Conservation (phyloP, 2,797 vertebrate genomes). For the Anabacerthia variegaticeps region DNA sequence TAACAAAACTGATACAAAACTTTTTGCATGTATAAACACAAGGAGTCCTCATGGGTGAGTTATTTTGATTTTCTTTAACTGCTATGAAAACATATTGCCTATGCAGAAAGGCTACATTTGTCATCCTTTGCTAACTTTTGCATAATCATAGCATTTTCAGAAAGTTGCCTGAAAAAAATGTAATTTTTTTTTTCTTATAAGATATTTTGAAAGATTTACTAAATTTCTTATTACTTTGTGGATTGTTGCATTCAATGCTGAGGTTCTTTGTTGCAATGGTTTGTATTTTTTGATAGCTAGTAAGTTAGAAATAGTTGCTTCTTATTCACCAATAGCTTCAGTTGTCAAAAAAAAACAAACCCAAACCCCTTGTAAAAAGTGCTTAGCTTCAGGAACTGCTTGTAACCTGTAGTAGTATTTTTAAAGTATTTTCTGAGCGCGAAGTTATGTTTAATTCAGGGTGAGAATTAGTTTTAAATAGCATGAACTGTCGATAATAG, state of each 20-base stretch:
- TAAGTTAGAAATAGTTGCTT: background rate
- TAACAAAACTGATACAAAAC: background rate
- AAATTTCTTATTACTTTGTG: background rate
- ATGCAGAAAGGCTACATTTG: background rate
- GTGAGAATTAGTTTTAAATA: background rate
- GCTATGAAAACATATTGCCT: background rate
- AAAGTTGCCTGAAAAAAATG: background rate
- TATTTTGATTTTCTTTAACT: background rate
- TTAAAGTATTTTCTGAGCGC: background rate
- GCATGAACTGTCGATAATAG: background rate
- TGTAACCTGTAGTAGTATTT: background rate
- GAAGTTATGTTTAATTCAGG: background rate
- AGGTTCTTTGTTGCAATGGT: background rate
- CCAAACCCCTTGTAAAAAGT: background rate
- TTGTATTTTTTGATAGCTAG: background rate
- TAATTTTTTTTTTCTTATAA: background rate
- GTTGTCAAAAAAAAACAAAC: background rate
- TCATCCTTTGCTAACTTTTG: background rate
- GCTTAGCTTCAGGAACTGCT: background rate
- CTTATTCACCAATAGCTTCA: background rate
- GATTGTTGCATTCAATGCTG: background rate
- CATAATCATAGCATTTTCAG: background rate
- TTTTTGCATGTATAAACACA: background rate
- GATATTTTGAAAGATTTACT: background rate
- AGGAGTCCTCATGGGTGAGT: accelerated